Evolutionary conservation across 2,113 vertebrate species (phyloP).

Genomic region (Gasterosteus nipponicus): DNA sequence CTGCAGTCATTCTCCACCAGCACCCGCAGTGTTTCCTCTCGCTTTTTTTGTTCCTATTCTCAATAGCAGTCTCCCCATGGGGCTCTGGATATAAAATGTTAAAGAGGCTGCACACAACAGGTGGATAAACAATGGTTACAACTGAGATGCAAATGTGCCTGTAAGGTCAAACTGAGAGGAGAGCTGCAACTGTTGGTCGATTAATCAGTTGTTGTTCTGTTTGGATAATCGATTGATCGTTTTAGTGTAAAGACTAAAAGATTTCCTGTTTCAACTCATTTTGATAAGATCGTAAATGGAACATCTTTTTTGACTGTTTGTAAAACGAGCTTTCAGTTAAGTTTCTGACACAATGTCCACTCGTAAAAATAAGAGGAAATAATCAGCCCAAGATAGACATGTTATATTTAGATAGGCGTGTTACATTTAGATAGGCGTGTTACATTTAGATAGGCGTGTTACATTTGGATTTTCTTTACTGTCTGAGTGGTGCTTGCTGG

Average conservation of each 20-base stretch:
- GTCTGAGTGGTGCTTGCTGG: background rate
- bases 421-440: background rate
- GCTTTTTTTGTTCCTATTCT: constrained; percentile 28
- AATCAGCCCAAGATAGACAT: background rate
- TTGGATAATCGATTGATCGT: background rate
- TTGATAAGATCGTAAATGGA: background rate
- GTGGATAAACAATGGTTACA: constrained; percentile 55
- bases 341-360: background rate
- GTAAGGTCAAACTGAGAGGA: constrained; percentile 35
- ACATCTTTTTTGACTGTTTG: background rate
- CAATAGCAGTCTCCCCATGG: constrained; percentile 29
- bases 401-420: background rate
- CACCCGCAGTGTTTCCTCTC: background rate
- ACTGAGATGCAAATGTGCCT: constrained; percentile 70
- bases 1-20: background rate
- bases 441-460: background rate
- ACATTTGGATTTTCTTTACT: background rate
- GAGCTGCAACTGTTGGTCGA: background rate
- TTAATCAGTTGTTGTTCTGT: background rate
- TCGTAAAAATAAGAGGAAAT: background rate
- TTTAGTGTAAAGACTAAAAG: background rate
- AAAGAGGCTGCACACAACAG: constrained; percentile 42
- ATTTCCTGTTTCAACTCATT: background rate
- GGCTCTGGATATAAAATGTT: constrained; percentile 49
- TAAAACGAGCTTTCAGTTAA: background rate